Conservation (phyloP, 2,113 vertebrate genomes). For the Lota lota region DNA sequence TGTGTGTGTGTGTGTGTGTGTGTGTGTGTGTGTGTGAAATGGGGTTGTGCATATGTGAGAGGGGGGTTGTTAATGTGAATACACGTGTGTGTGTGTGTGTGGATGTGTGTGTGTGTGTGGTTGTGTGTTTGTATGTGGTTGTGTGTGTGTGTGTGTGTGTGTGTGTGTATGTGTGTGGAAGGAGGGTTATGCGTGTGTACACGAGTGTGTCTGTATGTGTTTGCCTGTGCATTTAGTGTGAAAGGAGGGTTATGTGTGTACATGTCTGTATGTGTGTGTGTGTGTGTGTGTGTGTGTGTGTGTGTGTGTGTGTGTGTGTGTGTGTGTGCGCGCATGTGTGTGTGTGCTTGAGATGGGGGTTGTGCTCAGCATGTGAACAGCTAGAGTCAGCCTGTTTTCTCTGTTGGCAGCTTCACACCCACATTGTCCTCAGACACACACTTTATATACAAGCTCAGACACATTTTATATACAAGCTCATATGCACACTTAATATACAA, state of each 20-base stretch:
- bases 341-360: neutral
- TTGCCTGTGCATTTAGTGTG: too few relatives aligned
- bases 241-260: too few relatives aligned
- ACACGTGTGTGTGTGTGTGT: too few relatives aligned
- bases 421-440: too few relatives aligned
- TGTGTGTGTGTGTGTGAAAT: neutral
- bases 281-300: neutral
- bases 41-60: neutral
- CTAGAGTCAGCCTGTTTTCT: constrained; percentile 3
- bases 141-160: constrained; percentile 15
- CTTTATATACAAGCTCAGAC: too few relatives aligned
- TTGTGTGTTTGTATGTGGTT: constrained; percentile 10
- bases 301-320: too few relatives aligned
- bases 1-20: neutral
- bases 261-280: too few relatives aligned
- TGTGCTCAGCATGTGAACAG: neutral
- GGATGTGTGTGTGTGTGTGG: neutral
- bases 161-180: constrained; percentile 46
- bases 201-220: too few relatives aligned
- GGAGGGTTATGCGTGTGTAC: constrained; percentile 55
- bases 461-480: too few relatives aligned
- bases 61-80: neutral
- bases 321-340: too few relatives aligned
- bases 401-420: neutral
- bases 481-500: too few relatives aligned